phyloP scores from a whole-genome alignment of 2,888 invertebrate genomes.

The Stenodema calcarata region DNA sequence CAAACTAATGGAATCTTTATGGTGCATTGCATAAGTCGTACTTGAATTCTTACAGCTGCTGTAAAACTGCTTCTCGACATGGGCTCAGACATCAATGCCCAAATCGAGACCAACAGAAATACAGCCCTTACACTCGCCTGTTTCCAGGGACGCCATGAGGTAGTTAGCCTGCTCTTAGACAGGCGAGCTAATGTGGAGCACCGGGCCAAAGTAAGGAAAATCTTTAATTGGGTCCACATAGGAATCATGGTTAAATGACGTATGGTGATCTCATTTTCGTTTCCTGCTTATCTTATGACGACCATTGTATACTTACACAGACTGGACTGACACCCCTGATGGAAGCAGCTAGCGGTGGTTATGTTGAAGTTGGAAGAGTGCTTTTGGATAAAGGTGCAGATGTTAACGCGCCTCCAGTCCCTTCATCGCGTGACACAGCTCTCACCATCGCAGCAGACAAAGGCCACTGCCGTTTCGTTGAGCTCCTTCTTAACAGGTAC shows the following conservation, averaged over 20 bases:
- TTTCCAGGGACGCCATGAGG: conserved; percentile 98
- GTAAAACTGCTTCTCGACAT: conserved; percentile 93
- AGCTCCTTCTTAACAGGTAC: conserved; percentile 75
- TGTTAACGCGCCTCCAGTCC: conserved; percentile 98
- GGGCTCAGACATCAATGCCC: conserved; percentile 99
- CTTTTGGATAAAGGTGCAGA: conserved; percentile 96
- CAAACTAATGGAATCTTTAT: too few relatives aligned
- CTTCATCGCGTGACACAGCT: conserved; percentile 96
- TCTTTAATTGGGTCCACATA: background rate
- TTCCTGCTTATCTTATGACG: background rate
- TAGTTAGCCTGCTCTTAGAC: conserved; percentile 93
- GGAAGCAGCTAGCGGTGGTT: conserved; percentile 99
- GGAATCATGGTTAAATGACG: background rate
- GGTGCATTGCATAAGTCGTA: too few relatives aligned
- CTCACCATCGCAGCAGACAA: conserved; percentile 99
- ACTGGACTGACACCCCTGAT: conserved; percentile 97
- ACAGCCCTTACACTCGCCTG: conserved; percentile 98
- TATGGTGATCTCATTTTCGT: too few relatives aligned
- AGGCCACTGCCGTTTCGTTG: conserved; percentile 93
- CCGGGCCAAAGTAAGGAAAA: conserved; percentile 79
- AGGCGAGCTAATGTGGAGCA: conserved; percentile 98
- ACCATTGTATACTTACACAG: conserved; percentile 61
- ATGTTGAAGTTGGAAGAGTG: conserved; percentile 96
- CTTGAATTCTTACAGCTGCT: conserved; percentile 70
- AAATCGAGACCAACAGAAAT: conserved; percentile 98